Evolutionary conservation across 2,888 invertebrate species (phyloP), one percentile per base, ranked within the genome.

Genomic region (Apeira syringaria): DNA sequence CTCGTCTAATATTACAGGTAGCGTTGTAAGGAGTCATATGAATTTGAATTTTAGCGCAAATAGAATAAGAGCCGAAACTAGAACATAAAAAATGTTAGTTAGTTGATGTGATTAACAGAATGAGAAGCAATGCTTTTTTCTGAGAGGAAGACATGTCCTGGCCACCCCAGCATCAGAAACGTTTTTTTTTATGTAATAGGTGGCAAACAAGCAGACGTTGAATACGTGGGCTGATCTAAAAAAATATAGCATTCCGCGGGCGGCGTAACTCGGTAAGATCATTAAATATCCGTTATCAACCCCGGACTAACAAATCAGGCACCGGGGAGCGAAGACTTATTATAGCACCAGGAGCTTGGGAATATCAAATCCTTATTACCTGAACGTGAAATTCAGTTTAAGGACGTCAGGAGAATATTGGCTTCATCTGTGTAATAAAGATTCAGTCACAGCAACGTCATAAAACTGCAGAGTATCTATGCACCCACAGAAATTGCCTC

Each of bases 241-340:
- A n/a, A n/a, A n/a, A n/a, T n/a, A 62, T 62, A 55, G 55, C 53
- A 61, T 50, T 55, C 45, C 53, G 31, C 40, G 35, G 38, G 45
- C 40, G 35, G 38, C 45, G 54, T 61, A 54, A 45, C 55, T 51
- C 52, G 44, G 56, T 54, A 56, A 66, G 68, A 70, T 75, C 80
- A 70, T 80, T 75, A 80, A 73, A 78, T 68, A 73, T 73, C 51
- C 69, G 76, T 79, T 79, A 79, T 74, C 73, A 64, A 64, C 50
- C 61, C 55, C 56, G 59, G 64, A 62, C 68, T 62, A 62, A 63
- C 70, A 67, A 66, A 68, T 64, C 64, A 59, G 52, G 58, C 49
- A 54, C 50, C 51, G 31, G 46, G 38, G 47, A 41, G 41, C 41
- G 50, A 46, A 38, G 44, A 58, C 50, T 51, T 50, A 52, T 53